phyloP scores from a whole-genome alignment of 64 coral and sea anemone genomes.

The Trachythela sp. region DNA sequence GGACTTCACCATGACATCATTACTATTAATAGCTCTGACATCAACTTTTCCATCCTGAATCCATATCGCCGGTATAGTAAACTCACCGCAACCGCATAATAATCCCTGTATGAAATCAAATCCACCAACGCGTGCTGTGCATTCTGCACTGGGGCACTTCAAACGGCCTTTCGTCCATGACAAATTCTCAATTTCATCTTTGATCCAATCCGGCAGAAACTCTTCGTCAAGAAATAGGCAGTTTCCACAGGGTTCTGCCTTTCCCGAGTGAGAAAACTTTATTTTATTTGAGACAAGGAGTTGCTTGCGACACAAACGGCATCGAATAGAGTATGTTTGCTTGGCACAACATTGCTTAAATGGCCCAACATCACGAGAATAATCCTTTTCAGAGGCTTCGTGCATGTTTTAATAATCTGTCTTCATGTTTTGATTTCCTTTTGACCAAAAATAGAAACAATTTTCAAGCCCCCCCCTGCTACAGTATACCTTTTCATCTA shows the following conservation, averaged over 20 bases:
- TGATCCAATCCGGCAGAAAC: neutral
- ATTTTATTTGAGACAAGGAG: neutral
- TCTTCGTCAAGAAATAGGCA: neutral
- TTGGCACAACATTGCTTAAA: too few species aligned
- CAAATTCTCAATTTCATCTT: neutral
- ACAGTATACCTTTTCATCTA: too few species aligned
- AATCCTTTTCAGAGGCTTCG: neutral
- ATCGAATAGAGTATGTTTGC: neutral
- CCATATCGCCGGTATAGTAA: neutral
- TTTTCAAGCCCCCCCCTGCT: neutral
- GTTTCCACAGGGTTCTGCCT: neutral
- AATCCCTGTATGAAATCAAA: neutral
- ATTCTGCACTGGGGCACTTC: neutral
- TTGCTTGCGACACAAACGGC: neutral
- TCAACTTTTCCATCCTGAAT: slow-evolving; percentile 2
- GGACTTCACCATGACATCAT: neutral
- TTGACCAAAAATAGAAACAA: neutral
- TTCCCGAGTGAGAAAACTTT: neutral
- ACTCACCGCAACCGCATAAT: neutral
- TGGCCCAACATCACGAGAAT: too few species aligned
- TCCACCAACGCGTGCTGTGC: neutral
- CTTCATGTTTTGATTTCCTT: neutral
- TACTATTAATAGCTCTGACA: neutral
- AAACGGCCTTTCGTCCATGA: neutral
- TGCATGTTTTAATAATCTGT: too few species aligned